Percentiles rank a stretch among this genome's conserved stretches.
phyloP scores from a whole-genome alignment of 2,797 vertebrate genomes.

The Smutsia gigantea region DNA sequence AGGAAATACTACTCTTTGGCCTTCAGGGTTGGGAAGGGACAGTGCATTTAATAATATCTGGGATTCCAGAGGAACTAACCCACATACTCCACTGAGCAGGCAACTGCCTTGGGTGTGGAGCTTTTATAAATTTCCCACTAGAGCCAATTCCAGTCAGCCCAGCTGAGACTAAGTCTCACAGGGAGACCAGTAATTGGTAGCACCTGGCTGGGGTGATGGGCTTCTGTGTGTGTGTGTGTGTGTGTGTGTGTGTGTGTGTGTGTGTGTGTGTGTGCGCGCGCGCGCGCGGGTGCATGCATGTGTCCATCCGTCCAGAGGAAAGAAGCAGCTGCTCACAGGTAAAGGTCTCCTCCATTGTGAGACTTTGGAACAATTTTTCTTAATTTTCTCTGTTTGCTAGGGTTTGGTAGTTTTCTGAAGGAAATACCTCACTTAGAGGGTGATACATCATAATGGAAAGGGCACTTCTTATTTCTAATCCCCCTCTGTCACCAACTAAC shows the following conservation, averaged over 20 bases:
- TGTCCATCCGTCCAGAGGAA: neutral
- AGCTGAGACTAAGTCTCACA: neutral
- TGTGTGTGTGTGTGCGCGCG: neutral
- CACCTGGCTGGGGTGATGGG: neutral
- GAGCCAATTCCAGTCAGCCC: neutral
- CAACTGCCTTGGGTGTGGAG: neutral
- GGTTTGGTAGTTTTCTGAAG: conserved; percentile 12
- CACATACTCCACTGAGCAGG: neutral
- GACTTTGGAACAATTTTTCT: neutral
- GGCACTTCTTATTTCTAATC: neutral
- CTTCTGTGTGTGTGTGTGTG: neutral
- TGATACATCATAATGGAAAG: neutral
- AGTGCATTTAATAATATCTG: neutral
- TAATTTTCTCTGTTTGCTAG: neutral
- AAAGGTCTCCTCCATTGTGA: neutral
- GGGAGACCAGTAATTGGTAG: neutral
- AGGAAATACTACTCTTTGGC: neutral
- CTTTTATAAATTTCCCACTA: neutral
- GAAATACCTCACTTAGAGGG: neutral
- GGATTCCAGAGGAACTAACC: neutral
- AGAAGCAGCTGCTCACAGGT: neutral
- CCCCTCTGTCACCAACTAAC: neutral
- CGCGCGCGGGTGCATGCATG: too few relatives aligned
- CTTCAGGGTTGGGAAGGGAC: neutral
- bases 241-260: neutral